Evolutionary conservation across 92 coral and sea anemone genomes (phyloP).

Genomic region (Porites divaricata): DNA sequence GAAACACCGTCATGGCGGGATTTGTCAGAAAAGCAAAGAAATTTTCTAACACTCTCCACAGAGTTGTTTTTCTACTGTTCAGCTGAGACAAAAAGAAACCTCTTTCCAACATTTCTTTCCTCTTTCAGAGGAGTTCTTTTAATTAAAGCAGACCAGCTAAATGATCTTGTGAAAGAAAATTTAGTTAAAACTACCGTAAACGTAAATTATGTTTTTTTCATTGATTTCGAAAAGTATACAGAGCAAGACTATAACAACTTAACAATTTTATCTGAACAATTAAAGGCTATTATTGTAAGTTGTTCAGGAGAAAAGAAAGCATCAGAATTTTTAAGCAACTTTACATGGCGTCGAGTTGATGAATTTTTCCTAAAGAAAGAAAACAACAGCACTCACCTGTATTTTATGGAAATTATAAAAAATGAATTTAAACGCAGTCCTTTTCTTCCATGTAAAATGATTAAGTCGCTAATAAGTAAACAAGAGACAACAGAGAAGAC

Average conservation of each 20-base stretch:
- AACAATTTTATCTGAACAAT: not conserved
- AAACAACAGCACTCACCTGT: not conserved
- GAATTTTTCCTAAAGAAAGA: constrained; percentile 11
- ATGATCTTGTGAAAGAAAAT: not conserved
- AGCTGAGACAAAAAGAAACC: not conserved
- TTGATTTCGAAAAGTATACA: not conserved
- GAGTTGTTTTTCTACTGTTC: not conserved
- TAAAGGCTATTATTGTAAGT: not conserved
- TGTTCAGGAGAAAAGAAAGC: constrained; percentile 31
- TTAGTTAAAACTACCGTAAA: not conserved
- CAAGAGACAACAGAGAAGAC: not conserved
- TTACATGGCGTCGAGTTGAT: too few species aligned
- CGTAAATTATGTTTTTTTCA: not conserved
- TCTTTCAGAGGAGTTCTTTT: not conserved
- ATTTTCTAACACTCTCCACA: not conserved
- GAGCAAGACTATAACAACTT: not conserved
- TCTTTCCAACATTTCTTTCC: not conserved
- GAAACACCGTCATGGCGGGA: not conserved
- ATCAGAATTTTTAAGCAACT: not conserved
- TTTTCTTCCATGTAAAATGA: not conserved
- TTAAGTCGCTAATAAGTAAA: not conserved
- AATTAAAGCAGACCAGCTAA: not conserved
- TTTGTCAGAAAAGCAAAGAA: not conserved
- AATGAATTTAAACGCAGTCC: too few species aligned
- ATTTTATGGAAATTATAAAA: not conserved